Conservation (phyloP, 92 coral and sea anemone species). For the Epizoanthus illoricatus region DNA sequence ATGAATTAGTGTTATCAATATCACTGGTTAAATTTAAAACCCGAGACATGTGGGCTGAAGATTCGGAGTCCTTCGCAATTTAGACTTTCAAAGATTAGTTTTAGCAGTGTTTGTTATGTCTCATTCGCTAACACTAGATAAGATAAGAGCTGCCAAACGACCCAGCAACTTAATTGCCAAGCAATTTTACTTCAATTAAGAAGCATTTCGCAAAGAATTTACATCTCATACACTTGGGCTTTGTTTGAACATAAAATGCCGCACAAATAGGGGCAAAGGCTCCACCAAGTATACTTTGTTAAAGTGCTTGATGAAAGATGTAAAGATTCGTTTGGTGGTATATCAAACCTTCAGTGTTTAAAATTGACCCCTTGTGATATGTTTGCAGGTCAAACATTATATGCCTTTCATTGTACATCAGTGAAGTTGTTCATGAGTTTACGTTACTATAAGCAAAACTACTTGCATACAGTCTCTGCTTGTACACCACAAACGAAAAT, state of each 20-base stretch:
- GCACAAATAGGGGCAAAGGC: background rate
- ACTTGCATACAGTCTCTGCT: background rate
- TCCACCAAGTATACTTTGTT: background rate
- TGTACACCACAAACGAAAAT: background rate
- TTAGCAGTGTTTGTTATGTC: background rate
- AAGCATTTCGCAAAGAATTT: background rate
- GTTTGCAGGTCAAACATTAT: conserved; percentile 7
- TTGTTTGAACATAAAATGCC: background rate
- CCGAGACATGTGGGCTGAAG: background rate
- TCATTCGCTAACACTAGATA: background rate
- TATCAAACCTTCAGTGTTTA: conserved; percentile 24
- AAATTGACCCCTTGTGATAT: conserved; percentile 34
- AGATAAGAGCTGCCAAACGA: background rate
- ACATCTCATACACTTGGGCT: background rate
- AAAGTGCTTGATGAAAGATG: conserved; percentile 31
- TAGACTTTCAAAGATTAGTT: background rate
- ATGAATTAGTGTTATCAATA: background rate
- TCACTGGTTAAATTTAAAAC: background rate
- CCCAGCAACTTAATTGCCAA: too few species aligned
- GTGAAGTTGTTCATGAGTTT: background rate
- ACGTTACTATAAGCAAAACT: background rate
- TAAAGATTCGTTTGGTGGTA: conserved; percentile 13
- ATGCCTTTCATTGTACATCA: background rate
- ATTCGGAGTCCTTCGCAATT: background rate
- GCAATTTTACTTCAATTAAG: too few species aligned